Percentiles rank a stretch among this genome's conserved stretches.
Conservation (phyloP, 1,140 invertebrate species). For the Teleopsis dalmanni region DNA sequence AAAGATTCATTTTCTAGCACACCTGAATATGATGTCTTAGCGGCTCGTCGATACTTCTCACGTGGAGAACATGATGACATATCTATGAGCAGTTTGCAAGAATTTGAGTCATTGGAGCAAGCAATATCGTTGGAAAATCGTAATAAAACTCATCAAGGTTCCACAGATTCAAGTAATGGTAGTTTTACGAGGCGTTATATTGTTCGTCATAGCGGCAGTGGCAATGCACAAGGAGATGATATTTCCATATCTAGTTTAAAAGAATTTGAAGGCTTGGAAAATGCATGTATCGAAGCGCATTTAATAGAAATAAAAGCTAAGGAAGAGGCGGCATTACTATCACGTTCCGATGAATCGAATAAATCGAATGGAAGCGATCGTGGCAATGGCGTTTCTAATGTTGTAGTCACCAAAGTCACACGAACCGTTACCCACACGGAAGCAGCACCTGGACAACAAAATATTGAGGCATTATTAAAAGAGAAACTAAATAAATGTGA, state of each 20-base stretch:
- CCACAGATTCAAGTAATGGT: constrained; percentile 70
- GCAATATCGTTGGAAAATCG: constrained; percentile 62
- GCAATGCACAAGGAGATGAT: constrained; percentile 69
- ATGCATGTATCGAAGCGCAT: constrained; percentile 74
- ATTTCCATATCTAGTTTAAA: constrained; percentile 85
- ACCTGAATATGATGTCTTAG: constrained; percentile 76
- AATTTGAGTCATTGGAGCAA: constrained; percentile 86
- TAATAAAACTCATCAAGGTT: constrained; percentile 56
- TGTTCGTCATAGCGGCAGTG: constrained; percentile 50
- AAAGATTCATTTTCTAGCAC: constrained; percentile 69
- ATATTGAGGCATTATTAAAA: constrained; percentile 35
- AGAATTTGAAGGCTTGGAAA: constrained; percentile 90
- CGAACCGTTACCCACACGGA: constrained; percentile 46
- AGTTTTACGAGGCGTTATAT: constrained; percentile 61
- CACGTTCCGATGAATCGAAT: constrained; percentile 51
- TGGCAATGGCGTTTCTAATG: constrained; percentile 35
- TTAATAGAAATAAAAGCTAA: constrained; percentile 73
- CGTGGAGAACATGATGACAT: constrained; percentile 84
- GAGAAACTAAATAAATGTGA: constrained; percentile 33
- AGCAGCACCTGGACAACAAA: constrained; percentile 45
- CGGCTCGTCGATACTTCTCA: constrained; percentile 68
- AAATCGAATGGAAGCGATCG: constrained; percentile 49
- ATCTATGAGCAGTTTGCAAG: constrained; percentile 84
- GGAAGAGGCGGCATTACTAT: constrained; percentile 75
- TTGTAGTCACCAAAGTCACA: constrained; percentile 29